Conservation (phyloP, 2,888 invertebrate genomes). For the Mimumesa dahlbomi region DNA sequence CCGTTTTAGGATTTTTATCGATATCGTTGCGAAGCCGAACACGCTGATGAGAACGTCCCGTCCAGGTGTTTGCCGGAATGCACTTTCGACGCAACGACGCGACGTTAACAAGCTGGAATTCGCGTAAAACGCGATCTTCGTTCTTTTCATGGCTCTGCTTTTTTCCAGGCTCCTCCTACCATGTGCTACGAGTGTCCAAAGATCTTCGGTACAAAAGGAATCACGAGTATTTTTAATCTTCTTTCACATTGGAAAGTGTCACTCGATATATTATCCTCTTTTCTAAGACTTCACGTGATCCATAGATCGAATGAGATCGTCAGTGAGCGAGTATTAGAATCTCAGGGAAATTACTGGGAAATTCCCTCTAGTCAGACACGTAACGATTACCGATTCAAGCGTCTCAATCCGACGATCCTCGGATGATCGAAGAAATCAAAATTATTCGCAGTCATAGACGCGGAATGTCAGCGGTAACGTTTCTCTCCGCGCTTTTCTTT, state of each 20-base stretch:
- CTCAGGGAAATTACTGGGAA: too few species aligned
- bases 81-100: constrained; percentile 32
- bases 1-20: background rate
- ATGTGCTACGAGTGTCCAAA: background rate
- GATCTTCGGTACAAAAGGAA: background rate
- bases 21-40: background rate
- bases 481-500: too few species aligned
- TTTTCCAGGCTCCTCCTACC: constrained; percentile 1
- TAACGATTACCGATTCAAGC: too few species aligned
- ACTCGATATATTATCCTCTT: too few species aligned
- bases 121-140: background rate
- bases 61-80: constrained; percentile 35
- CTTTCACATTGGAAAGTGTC: constrained; percentile 32
- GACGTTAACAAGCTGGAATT: constrained; percentile 8
- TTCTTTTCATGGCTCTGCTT: background rate
- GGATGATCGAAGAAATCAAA: too few species aligned
- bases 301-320: too few species aligned
- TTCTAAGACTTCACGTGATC: too few species aligned
- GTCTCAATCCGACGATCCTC: too few species aligned
- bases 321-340: too few species aligned
- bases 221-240: constrained; percentile 50
- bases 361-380: too few species aligned
- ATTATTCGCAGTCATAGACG: too few species aligned
- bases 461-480: too few species aligned
- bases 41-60: constrained; percentile 26